Percentiles rank a stretch among this genome's conserved stretches.
Conservation (phyloP, 1,140 invertebrate species). For the Triops longicaudatus region DNA sequence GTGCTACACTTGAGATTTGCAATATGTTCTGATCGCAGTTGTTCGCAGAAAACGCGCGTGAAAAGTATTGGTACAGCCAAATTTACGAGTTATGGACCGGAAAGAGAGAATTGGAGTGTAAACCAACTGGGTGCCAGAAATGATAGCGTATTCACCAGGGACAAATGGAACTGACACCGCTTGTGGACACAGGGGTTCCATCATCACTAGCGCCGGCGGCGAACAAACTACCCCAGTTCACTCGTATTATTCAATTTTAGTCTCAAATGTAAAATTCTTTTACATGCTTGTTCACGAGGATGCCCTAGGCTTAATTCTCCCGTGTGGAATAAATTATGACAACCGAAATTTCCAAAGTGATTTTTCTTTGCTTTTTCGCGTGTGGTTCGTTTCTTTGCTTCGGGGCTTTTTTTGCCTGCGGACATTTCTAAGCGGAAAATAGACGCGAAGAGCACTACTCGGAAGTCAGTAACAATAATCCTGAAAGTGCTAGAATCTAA, state of each 20-base stretch:
- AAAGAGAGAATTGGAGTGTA: background rate
- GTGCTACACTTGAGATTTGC: background rate
- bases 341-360: background rate
- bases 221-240: background rate
- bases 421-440: background rate
- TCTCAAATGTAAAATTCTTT: background rate
- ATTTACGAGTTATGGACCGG: background rate
- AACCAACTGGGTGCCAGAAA: constrained; percentile 5
- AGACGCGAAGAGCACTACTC: background rate
- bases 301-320: no score
- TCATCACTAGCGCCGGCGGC: background rate
- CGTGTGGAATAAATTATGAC: background rate
- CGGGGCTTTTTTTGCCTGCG: background rate
- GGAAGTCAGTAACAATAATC: background rate
- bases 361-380: background rate
- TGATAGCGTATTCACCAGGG: background rate
- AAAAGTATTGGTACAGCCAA: background rate
- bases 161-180: background rate
- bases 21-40: background rate
- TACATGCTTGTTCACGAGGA: no score
- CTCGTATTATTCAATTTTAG: background rate
- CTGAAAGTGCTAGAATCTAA: background rate
- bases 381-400: background rate
- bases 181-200: background rate
- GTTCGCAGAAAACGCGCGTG: no score